These are phyloP conservation scores for Apaloderma vittatum DNA, from an alignment of 2,113 vertebrate species.

Conservation along the genomic window DNA sequence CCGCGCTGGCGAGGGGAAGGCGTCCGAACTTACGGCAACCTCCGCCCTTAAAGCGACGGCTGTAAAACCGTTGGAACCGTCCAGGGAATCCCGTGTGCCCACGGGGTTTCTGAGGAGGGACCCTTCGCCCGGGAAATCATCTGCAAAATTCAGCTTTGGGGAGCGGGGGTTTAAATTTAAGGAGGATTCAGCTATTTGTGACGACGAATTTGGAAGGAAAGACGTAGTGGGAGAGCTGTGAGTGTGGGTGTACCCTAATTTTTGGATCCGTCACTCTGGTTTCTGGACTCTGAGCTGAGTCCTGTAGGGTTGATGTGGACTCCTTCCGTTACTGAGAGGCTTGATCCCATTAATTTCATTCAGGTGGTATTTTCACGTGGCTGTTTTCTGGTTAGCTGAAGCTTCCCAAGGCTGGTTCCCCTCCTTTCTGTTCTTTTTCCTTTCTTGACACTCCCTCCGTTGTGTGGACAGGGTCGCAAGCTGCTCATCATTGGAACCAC, in stretches of 20 bases:
- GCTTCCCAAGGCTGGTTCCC: background rate
- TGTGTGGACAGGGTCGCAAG: constrained; percentile 89
- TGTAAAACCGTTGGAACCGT: background rate
- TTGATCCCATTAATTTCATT: background rate
- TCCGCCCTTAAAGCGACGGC: background rate
- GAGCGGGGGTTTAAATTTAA: background rate
- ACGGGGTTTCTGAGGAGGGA: background rate
- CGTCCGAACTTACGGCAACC: background rate
- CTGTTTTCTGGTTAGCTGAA: background rate
- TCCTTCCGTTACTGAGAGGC: background rate
- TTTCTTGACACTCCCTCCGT: background rate
- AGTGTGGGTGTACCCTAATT: background rate
- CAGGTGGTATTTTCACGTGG: background rate
- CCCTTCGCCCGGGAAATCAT: background rate
- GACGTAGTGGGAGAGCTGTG: background rate
- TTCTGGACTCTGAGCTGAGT: background rate
- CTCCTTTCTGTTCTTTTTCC: background rate
- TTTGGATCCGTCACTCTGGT: background rate
- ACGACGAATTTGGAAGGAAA: background rate
- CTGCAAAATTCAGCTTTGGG: background rate
- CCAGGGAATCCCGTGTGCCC: background rate
- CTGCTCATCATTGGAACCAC: constrained; percentile 96
- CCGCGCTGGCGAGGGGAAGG: background rate
- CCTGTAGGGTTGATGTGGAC: background rate
- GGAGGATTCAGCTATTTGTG: background rate